phyloP scores from a whole-genome alignment of 2,113 vertebrate genomes.

The Fulica atra region DNA sequence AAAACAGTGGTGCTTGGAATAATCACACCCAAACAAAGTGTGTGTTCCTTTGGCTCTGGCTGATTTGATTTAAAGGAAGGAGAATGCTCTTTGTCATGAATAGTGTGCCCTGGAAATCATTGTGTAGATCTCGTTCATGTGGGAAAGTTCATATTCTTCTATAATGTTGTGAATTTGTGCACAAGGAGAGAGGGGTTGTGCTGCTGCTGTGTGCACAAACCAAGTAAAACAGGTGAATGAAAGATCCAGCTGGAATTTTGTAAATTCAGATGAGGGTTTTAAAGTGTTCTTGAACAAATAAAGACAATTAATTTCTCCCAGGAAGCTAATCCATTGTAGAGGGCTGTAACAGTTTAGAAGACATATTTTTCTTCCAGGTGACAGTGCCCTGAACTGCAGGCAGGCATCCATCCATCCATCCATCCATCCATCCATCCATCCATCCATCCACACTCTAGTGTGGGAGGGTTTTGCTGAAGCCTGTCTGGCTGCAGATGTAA shows the following conservation, averaged over 20 bases:
- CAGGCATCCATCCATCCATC: fast-evolving
- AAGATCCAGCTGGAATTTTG: neutral
- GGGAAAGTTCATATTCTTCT: neutral
- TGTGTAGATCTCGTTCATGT: neutral
- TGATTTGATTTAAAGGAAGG: neutral
- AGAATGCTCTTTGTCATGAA: neutral
- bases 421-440: fast-evolving
- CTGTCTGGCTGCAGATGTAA: neutral
- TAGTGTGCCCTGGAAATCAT: neutral
- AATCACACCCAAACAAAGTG: neutral
- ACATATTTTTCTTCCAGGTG: neutral
- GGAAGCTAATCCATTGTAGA: neutral
- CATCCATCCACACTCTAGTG: fast-evolving
- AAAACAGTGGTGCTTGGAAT: neutral
- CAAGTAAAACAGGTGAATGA: neutral
- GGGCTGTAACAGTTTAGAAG: neutral
- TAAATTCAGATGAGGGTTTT: neutral
- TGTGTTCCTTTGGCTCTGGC: neutral
- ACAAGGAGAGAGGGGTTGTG: neutral
- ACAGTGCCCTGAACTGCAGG: neutral
- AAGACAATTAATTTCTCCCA: neutral
- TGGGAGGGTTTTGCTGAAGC: neutral
- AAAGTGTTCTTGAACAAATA: neutral
- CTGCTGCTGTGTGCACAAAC: neutral
- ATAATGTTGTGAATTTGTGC: neutral